Conservation (phyloP, 2,888 invertebrate species). For the Aricia artaxerxes region DNA sequence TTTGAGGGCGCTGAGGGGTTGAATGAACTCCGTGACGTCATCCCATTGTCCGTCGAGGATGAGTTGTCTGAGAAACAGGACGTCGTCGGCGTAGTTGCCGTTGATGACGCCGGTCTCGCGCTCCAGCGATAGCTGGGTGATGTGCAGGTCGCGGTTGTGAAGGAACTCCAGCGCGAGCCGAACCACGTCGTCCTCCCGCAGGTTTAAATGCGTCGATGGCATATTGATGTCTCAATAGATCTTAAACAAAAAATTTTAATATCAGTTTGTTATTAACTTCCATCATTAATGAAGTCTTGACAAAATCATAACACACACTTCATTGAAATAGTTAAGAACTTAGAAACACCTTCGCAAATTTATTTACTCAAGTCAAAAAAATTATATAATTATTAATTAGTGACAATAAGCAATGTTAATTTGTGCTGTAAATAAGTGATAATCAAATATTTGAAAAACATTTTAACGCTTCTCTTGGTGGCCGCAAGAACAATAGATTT, state of each 20-base stretch:
- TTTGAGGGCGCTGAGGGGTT: conserved; percentile 91
- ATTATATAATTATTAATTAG: too few relatives aligned
- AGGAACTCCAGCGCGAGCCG: conserved; percentile 92
- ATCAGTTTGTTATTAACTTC: neutral
- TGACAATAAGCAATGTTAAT: too few relatives aligned
- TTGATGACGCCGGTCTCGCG: conserved; percentile 97
- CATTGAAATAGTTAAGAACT: too few relatives aligned
- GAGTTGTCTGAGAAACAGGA: conserved; percentile 94
- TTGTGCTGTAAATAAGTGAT: too few relatives aligned
- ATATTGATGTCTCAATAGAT: conserved; percentile 64
- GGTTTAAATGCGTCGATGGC: conserved; percentile 91
- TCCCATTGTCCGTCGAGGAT: conserved; percentile 99
- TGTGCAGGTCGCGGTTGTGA: conserved; percentile 94
- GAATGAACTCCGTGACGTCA: conserved; percentile 96
- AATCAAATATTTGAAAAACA: neutral
- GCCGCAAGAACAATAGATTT: too few relatives aligned
- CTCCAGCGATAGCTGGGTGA: conserved; percentile 93
- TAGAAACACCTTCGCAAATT: neutral
- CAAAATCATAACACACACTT: too few relatives aligned
- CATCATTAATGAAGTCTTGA: too few relatives aligned
- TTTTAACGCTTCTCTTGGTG: too few relatives aligned
- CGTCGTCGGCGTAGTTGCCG: conserved; percentile 95
- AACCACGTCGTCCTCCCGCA: conserved; percentile 94
- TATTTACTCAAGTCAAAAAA: too few relatives aligned
- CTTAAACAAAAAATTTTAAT: conserved; percentile 50